Evolutionary conservation across 2,888 invertebrate species (phyloP).

Genomic region (Diplazon laetatorius): DNA sequence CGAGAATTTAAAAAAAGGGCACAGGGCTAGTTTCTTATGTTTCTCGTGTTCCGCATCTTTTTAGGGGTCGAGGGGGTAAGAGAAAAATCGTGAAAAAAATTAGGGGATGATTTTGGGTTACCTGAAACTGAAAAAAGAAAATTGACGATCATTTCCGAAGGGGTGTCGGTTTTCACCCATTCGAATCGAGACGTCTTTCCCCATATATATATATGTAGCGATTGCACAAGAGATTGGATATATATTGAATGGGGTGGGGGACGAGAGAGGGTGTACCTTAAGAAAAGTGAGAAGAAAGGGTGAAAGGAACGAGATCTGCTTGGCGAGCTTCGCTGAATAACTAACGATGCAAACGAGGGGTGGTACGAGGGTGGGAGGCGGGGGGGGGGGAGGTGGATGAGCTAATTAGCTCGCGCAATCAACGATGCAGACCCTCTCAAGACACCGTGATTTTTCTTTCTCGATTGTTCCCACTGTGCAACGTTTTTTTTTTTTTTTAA

Average conservation of each 20-base stretch:
- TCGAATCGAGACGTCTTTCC: too few relatives aligned
- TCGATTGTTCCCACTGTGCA: constrained; percentile 11
- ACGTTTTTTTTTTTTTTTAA: too few relatives aligned
- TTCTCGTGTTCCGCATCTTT: too few relatives aligned
- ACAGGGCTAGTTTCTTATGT: too few relatives aligned
- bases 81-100: too few relatives aligned
- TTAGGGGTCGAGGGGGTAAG: too few relatives aligned
- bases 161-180: too few relatives aligned
- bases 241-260: constrained; percentile 6
- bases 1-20: too few relatives aligned
- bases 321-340: constrained; percentile 48
- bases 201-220: not conserved
- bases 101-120: too few relatives aligned
- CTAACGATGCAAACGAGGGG: constrained; percentile 61
- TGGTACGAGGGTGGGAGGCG: constrained; percentile 11
- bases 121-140: too few relatives aligned
- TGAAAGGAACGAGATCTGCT: constrained; percentile 33
- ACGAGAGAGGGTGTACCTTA: constrained; percentile 32
- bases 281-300: constrained; percentile 45
- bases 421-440: constrained; percentile 41
- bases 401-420: constrained; percentile 62
- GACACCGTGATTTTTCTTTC: constrained; percentile 54
- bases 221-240: constrained; percentile 22
- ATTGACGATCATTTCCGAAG: too few relatives aligned
- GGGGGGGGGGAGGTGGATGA: constrained; percentile 1